Conservation (phyloP, 2,888 invertebrate genomes). For the Chromoteleia sp. region DNA sequence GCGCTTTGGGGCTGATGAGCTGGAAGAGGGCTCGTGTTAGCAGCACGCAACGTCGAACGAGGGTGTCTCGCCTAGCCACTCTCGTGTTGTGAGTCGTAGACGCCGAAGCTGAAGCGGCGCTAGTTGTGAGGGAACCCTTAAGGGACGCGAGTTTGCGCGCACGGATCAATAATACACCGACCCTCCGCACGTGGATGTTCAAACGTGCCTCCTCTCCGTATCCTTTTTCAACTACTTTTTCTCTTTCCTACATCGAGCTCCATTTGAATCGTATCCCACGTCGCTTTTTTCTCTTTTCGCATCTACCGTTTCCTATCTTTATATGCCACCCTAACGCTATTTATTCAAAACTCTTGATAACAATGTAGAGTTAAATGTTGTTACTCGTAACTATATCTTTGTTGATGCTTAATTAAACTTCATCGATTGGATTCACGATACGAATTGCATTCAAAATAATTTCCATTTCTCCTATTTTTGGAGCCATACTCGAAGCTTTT, state of each 20-base stretch:
- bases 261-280: constrained; percentile 45
- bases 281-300: constrained; percentile 29
- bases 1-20: constrained; percentile 36
- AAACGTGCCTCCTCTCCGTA: constrained; percentile 47
- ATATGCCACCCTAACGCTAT: constrained; percentile 6
- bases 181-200: constrained; percentile 68
- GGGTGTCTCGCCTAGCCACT: constrained; percentile 53
- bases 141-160: constrained; percentile 72
- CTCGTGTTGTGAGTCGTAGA: constrained; percentile 33
- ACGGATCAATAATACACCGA: constrained; percentile 70
- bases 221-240: constrained; percentile 31
- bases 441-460: too few relatives aligned
- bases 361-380: neutral
- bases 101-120: constrained; percentile 34
- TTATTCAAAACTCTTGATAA: neutral
- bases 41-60: constrained; percentile 19
- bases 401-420: neutral
- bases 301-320: constrained; percentile 37
- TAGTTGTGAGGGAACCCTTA: constrained; percentile 70
- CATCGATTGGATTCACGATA: neutral
- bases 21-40: constrained; percentile 19
- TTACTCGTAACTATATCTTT: neutral
- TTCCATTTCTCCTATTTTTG: too few relatives aligned
- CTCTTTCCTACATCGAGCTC: constrained; percentile 25
- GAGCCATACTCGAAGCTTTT: too few relatives aligned